phyloP scores from a whole-genome alignment of 2,797 vertebrate genomes.

The Muscicapa comitata region DNA sequence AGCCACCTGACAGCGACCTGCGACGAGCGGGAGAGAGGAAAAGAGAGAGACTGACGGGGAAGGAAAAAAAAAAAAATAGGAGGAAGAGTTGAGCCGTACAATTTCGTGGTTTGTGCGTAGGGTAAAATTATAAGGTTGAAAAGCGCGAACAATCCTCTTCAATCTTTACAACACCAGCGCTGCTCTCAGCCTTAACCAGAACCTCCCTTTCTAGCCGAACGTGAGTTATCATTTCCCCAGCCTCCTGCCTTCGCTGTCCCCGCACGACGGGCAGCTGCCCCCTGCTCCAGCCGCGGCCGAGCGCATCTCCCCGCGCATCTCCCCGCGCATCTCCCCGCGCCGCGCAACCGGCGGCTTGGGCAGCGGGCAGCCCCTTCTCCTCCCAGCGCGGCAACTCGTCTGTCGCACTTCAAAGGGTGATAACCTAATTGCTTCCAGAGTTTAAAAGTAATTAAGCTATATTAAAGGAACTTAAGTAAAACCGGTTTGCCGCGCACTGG shows the following conservation, averaged over 20 bases:
- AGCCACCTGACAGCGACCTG: conserved; percentile 66
- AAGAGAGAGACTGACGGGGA: background rate
- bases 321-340: background rate
- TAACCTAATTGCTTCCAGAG: conserved; percentile 78
- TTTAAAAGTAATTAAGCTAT: conserved; percentile 75
- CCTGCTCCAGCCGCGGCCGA: background rate
- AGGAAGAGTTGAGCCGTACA: background rate
- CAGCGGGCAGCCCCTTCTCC: background rate
- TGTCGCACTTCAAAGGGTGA: conserved; percentile 71
- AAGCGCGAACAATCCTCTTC: conserved; percentile 28
- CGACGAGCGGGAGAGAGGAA: background rate
- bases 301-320: background rate
- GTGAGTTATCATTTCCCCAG: background rate
- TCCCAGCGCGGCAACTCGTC: conserved; percentile 23
- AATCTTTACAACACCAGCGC: conserved; percentile 21
- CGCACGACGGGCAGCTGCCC: background rate
- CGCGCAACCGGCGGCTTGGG: background rate
- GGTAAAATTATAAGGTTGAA: conserved; percentile 20
- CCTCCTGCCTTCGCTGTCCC: background rate
- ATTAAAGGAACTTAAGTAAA: conserved; percentile 50
- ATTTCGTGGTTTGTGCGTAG: conserved; percentile 23
- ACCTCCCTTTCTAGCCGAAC: background rate
- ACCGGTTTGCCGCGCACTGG: background rate
- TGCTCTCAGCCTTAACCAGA: conserved; percentile 22
- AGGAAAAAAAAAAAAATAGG: accelerated